Conservation (phyloP, 2,888 invertebrate genomes). For the Cantharis lateralis region DNA sequence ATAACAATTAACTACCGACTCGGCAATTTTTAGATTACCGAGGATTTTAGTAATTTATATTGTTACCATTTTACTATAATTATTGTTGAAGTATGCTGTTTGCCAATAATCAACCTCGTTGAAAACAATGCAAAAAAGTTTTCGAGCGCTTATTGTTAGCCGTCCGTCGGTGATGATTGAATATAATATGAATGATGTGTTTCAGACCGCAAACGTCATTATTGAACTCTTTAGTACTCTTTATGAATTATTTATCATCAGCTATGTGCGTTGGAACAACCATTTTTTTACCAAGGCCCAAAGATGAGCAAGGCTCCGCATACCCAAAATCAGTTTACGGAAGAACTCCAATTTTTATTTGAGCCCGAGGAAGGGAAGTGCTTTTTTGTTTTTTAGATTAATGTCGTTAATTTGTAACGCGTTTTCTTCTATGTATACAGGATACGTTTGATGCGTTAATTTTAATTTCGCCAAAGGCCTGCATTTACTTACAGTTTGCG, state of each 20-base stretch:
- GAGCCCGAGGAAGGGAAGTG: too few relatives aligned
- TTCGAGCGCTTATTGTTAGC: neutral
- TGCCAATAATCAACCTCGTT: neutral
- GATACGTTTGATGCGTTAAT: too few relatives aligned
- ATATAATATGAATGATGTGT: neutral
- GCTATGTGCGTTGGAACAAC: neutral
- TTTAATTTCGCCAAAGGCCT: too few relatives aligned
- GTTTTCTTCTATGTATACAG: too few relatives aligned
- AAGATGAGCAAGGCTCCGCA: too few relatives aligned
- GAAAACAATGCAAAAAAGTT: neutral
- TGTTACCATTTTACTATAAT: neutral
- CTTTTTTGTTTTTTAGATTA: too few relatives aligned
- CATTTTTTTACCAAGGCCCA: neutral
- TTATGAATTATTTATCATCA: neutral
- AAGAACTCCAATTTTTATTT: too few relatives aligned
- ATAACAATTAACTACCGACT: conserved; percentile 3
- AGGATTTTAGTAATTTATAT: neutral
- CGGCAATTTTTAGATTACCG: neutral
- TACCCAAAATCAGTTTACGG: too few relatives aligned
- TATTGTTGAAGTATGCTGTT: neutral
- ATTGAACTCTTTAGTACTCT: neutral
- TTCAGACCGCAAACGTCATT: neutral
- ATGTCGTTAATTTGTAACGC: too few relatives aligned
- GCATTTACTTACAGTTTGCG: too few relatives aligned
- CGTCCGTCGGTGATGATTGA: neutral